These are phyloP conservation scores for Macaria liturata DNA, from an alignment of 2,888 invertebrate genomes.

Conservation along the genomic window DNA sequence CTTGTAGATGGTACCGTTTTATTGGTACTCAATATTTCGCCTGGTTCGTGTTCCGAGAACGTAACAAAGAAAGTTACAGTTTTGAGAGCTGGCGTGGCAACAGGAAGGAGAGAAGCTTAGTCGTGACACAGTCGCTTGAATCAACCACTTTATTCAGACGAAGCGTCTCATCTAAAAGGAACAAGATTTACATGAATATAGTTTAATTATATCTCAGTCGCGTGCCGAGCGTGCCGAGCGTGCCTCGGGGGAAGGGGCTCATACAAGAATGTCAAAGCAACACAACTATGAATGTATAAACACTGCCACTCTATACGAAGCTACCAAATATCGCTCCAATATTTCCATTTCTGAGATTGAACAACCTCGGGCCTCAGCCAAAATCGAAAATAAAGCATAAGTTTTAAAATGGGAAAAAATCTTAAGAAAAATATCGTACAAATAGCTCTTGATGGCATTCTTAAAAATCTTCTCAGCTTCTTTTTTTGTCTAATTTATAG, in stretches of 20 bases:
- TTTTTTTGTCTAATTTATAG: constrained; percentile 9
- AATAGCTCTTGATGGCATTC: constrained; percentile 4
- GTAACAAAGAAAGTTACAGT: constrained; percentile 16
- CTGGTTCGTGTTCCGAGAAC: constrained; percentile 7
- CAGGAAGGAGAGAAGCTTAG: constrained; percentile 17
- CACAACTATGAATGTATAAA: constrained; percentile 1
- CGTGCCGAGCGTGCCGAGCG: constrained; percentile 68
- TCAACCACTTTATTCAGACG: constrained; percentile 35
- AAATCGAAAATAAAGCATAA: background rate
- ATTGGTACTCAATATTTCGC: background rate
- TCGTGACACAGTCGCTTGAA: constrained; percentile 32
- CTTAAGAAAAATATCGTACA: background rate
- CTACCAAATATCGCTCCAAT: background rate
- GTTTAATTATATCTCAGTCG: constrained; percentile 73
- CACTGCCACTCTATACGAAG: background rate
- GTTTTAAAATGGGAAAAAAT: background rate
- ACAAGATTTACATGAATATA: constrained; percentile 55
- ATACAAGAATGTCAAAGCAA: constrained; percentile 33
- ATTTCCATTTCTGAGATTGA: constrained; percentile 4
- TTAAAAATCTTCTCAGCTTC: constrained; percentile 8
- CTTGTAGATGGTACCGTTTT: background rate
- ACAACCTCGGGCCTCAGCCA: background rate
- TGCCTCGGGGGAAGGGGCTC: constrained; percentile 45
- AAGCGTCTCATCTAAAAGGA: constrained; percentile 45
- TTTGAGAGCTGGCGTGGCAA: constrained; percentile 21